These are phyloP conservation scores for Caenorhabditis sp. DNA, from an alignment of 2,888 invertebrate genomes.

Conservation along the genomic window DNA sequence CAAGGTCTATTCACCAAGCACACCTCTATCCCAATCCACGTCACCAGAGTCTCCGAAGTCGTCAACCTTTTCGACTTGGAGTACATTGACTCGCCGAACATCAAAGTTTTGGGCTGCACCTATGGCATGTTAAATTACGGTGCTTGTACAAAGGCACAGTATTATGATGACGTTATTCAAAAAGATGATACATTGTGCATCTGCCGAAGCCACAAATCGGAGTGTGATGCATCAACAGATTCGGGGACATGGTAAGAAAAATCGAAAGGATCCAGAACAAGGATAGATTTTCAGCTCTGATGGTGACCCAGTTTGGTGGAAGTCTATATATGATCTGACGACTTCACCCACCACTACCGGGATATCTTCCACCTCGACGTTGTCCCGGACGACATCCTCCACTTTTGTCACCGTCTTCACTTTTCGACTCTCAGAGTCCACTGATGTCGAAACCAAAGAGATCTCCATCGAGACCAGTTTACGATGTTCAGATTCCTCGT, in stretches of 20 bases:
- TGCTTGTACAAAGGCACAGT: neutral
- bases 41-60: neutral
- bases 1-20: neutral
- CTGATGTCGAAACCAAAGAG: neutral
- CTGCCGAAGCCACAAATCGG: neutral
- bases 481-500: neutral
- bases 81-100: neutral
- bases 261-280: neutral
- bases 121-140: conserved; percentile 18
- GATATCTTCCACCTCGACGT: neutral
- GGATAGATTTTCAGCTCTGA: neutral
- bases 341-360: neutral
- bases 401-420: neutral
- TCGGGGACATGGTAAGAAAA: conserved; percentile 20
- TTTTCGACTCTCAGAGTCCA: neutral
- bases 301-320: conserved; percentile 16
- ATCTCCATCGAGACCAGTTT: neutral
- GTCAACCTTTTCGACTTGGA: conserved; percentile 23
- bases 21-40: neutral
- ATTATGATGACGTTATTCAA: neutral
- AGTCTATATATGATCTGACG: neutral
- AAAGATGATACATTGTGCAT: conserved; percentile 19
- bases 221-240: neutral
- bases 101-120: conserved; percentile 15
- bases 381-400: neutral